These are phyloP conservation scores for Xylota sylvarum DNA, from an alignment of 2,888 invertebrate species.

Conservation along the genomic window DNA sequence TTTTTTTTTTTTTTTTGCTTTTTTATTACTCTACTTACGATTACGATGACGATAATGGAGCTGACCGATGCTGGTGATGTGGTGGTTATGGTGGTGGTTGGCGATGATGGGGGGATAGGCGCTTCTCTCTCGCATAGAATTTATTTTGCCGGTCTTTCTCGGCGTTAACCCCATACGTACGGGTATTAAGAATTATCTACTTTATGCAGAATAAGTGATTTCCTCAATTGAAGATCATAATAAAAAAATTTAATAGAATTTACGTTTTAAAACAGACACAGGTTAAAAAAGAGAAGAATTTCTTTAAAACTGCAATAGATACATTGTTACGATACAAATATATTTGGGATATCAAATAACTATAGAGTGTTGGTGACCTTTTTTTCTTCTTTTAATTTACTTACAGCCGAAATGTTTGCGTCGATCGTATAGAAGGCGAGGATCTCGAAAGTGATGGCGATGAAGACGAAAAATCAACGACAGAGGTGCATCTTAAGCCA, in stretches of 20 bases:
- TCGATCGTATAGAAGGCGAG: constrained; percentile 86
- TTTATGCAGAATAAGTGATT: constrained; percentile 68
- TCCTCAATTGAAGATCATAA: constrained; percentile 70
- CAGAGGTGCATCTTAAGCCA: constrained; percentile 41
- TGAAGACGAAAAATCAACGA: constrained; percentile 78
- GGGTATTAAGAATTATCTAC: constrained; percentile 63
- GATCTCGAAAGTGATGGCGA: constrained; percentile 77
- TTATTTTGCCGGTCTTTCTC: constrained; percentile 42
- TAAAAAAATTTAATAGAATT: constrained; percentile 43
- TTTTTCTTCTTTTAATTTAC: constrained; percentile 45
- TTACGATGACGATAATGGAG: constrained; percentile 14
- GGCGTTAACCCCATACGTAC: constrained; percentile 60
- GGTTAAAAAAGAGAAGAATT: not conserved
- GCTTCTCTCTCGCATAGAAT: constrained; percentile 28
- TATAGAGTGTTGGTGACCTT: not conserved
- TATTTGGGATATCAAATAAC: not conserved
- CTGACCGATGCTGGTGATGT: constrained; percentile 20
- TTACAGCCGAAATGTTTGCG: constrained; percentile 88
- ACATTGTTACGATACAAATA: no score
- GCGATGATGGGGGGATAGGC: constrained; percentile 5
- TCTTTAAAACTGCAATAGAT: not conserved
- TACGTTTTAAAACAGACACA: constrained; percentile 26
- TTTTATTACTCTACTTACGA: constrained; percentile 16
- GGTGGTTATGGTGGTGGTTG: not conserved
- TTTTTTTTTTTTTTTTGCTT: not conserved